These are phyloP conservation scores for Subacronicta megacephala DNA, from an alignment of 2,888 invertebrate genomes.

Conservation along the genomic window DNA sequence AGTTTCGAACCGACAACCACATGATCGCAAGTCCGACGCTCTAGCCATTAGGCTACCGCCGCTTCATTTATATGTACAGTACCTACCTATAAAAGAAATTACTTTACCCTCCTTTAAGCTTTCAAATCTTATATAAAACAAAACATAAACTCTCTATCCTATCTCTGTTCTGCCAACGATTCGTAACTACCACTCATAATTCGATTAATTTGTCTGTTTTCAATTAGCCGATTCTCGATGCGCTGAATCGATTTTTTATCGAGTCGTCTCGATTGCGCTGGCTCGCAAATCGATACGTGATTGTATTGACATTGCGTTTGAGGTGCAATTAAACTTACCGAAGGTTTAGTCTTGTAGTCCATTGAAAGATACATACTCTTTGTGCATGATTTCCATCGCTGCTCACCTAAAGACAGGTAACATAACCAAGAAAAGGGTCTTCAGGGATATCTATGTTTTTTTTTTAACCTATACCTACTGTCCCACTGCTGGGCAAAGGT, in stretches of 20 bases:
- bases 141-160: conserved; percentile 29
- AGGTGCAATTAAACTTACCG: conserved; percentile 68
- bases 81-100: no score
- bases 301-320: conserved; percentile 59
- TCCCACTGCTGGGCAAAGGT: no score
- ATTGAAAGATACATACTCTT: conserved; percentile 4
- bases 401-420: neutral
- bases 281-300: conserved; percentile 67
- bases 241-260: conserved; percentile 60
- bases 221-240: conserved; percentile 65
- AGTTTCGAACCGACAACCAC: no score
- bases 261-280: conserved; percentile 55
- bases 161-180: conserved; percentile 38
- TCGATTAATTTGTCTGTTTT: conserved; percentile 73
- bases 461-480: no score
- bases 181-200: conserved; percentile 57
- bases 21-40: no score
- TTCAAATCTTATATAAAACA: conserved; percentile 1
- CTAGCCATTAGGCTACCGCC: no score
- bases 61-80: no score
- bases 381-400: no score
- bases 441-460: no score
- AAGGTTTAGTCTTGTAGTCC: neutral
- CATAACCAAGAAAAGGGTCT: no score
- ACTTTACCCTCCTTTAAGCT: neutral